These are phyloP conservation scores for Caenorhabditis brenneri DNA, from an alignment of 1,140 invertebrate genomes.

Conservation along the genomic window DNA sequence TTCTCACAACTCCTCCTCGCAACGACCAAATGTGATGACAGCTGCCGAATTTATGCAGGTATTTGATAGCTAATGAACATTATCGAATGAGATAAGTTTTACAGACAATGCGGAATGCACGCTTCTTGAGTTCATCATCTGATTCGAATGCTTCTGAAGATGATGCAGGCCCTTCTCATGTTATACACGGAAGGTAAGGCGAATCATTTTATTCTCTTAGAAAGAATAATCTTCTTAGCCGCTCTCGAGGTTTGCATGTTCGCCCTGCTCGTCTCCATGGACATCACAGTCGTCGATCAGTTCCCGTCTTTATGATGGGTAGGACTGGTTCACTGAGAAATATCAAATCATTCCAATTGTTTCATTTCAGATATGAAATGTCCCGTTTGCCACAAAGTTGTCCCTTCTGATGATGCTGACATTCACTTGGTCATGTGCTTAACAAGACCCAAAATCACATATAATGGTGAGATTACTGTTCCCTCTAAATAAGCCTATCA, in stretches of 20 bases:
- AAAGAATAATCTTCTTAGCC: background rate
- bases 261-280: conserved; percentile 4
- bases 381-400: conserved; percentile 96
- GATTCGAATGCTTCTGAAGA: conserved; percentile 29
- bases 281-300: conserved; percentile 42
- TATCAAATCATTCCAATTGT: background rate
- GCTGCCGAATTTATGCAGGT: conserved; percentile 44
- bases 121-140: conserved; percentile 31
- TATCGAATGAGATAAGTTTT: background rate
- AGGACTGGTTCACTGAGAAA: background rate
- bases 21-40: conserved; percentile 21
- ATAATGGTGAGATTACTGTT: conserved; percentile 89
- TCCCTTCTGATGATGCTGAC: conserved; percentile 95
- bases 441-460: conserved; percentile 94
- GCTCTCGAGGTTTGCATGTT: background rate
- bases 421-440: conserved; percentile 98
- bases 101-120: conserved; percentile 32
- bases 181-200: background rate
- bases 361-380: conserved; percentile 84
- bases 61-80: background rate
- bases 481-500: too few relatives aligned
- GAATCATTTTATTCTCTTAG: background rate
- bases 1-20: background rate
- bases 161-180: background rate
- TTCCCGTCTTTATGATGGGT: conserved; percentile 54